phyloP scores from a whole-genome alignment of 37 sponge, comb jelly and placozoan genomes.

The Spongia lamella region DNA sequence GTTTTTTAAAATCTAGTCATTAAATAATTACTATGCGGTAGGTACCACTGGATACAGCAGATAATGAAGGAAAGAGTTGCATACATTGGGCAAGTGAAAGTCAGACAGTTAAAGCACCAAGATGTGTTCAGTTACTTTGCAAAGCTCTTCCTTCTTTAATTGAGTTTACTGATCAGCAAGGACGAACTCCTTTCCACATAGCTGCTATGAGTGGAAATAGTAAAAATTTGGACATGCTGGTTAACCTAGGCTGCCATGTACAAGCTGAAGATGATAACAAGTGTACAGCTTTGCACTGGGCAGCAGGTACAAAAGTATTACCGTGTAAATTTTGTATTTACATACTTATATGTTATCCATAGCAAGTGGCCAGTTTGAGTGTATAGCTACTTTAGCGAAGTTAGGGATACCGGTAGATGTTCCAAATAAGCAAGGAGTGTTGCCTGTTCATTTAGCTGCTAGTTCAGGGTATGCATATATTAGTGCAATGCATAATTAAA shows the following conservation, averaged over 20 bases:
- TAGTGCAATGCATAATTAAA: no score
- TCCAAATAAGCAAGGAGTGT: slow-evolving; percentile 53
- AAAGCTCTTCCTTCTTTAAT: slow-evolving; percentile 21
- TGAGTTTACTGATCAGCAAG: slow-evolving; percentile 26
- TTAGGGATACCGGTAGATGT: slow-evolving; percentile 25
- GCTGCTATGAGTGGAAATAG: slow-evolving; percentile 45
- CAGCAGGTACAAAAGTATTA: slow-evolving; percentile 44
- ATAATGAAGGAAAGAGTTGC: slow-evolving; percentile 59
- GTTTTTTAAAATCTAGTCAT: no score
- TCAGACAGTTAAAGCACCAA: slow-evolving; percentile 10
- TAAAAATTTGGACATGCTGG: slow-evolving; percentile 33
- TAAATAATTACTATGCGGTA: no score
- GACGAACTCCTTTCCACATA: slow-evolving; percentile 51
- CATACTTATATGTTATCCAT: neutral
- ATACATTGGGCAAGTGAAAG: slow-evolving; percentile 74
- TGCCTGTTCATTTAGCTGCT: slow-evolving; percentile 80
- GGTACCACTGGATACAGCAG: slow-evolving; percentile 35
- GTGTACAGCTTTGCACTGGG: slow-evolving; percentile 63
- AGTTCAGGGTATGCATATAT: no score
- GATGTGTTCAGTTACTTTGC: slow-evolving; percentile 38
- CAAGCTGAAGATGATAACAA: slow-evolving; percentile 36
- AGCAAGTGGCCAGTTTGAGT: slow-evolving; percentile 74
- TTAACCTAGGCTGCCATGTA: slow-evolving; percentile 30
- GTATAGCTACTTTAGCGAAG: slow-evolving; percentile 43
- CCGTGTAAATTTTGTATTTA: neutral